Conservation (phyloP, 2,888 invertebrate genomes). For the Leucophora obtusa region DNA sequence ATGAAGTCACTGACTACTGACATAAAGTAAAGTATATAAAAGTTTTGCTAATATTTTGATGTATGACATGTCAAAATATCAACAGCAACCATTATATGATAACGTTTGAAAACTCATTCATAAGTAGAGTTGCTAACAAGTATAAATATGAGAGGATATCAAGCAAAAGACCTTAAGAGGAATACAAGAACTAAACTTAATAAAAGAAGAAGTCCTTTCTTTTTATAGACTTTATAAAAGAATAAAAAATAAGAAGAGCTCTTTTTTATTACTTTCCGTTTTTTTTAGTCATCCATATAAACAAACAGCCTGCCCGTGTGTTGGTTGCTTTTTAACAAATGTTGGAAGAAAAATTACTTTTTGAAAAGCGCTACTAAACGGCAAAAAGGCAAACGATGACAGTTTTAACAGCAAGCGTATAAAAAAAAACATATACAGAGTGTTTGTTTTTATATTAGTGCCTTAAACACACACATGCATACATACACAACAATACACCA, state of each 20-base stretch:
- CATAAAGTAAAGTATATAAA: slow-evolving; percentile 37
- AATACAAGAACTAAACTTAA: not conserved
- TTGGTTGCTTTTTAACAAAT: slow-evolving; percentile 30
- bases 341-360: slow-evolving; percentile 58
- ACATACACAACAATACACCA: not conserved
- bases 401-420: slow-evolving; percentile 45
- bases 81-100: slow-evolving; percentile 59
- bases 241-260: slow-evolving; percentile 1
- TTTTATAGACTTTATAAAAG: not conserved
- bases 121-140: slow-evolving; percentile 27
- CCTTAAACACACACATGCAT: slow-evolving; percentile 6
- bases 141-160: not conserved
- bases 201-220: not conserved
- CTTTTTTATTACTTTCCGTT: slow-evolving; percentile 54
- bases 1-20: not conserved
- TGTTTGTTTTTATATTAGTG: slow-evolving; percentile 34
- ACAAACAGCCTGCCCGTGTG: not conserved
- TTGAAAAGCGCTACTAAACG: slow-evolving; percentile 48
- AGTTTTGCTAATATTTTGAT: slow-evolving; percentile 63
- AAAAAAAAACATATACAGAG: slow-evolving; percentile 23
- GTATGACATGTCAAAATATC: slow-evolving; percentile 65
- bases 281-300: not conserved
- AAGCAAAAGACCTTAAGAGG: slow-evolving; percentile 2
- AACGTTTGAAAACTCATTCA: slow-evolving; percentile 53
- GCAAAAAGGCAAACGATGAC: slow-evolving; percentile 40